A percentile compares a stretch with the other conserved stretches of the same genome.
phyloP scores from a whole-genome alignment of 2,888 invertebrate genomes.

The Tuta absoluta region DNA sequence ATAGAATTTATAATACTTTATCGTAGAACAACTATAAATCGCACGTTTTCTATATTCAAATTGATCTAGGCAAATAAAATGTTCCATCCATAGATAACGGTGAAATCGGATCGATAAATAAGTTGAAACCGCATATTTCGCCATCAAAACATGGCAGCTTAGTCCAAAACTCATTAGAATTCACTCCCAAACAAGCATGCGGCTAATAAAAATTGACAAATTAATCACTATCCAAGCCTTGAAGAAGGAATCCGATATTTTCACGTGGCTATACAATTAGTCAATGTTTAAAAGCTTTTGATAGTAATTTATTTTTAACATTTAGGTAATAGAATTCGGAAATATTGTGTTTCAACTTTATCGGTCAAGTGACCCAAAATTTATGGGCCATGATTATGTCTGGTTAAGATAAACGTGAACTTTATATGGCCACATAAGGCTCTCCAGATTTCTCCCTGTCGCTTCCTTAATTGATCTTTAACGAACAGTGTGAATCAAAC shows the following conservation, averaged over 20 bases:
- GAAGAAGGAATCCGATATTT: slow-evolving; percentile 43
- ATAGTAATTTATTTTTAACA: slow-evolving; percentile 30
- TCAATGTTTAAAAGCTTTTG: slow-evolving; percentile 44
- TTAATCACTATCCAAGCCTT: slow-evolving; percentile 46
- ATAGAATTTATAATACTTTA: neutral
- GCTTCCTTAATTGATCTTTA: neutral
- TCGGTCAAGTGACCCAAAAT: slow-evolving; percentile 28
- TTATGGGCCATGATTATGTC: slow-evolving; percentile 7
- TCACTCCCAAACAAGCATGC: slow-evolving; percentile 44
- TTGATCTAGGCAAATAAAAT: slow-evolving; percentile 22
- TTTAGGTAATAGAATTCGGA: slow-evolving; percentile 31
- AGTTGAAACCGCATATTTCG: slow-evolving; percentile 32
- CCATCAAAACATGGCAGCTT: slow-evolving; percentile 37
- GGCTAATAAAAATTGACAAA: slow-evolving; percentile 49
- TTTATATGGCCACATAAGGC: neutral
- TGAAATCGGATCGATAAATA: slow-evolving; percentile 30
- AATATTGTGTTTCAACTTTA: slow-evolving; percentile 34
- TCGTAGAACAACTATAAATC: neutral
- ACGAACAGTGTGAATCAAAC: too few species aligned
- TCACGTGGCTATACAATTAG: slow-evolving; percentile 43
- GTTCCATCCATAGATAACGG: slow-evolving; percentile 21
- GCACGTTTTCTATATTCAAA: slow-evolving; percentile 22
- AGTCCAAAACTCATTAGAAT: slow-evolving; percentile 46
- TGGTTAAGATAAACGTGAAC: neutral
- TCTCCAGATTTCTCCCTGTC: neutral